Conservation (phyloP, 2,888 invertebrate genomes). For the Pristionchus exspectatus region DNA sequence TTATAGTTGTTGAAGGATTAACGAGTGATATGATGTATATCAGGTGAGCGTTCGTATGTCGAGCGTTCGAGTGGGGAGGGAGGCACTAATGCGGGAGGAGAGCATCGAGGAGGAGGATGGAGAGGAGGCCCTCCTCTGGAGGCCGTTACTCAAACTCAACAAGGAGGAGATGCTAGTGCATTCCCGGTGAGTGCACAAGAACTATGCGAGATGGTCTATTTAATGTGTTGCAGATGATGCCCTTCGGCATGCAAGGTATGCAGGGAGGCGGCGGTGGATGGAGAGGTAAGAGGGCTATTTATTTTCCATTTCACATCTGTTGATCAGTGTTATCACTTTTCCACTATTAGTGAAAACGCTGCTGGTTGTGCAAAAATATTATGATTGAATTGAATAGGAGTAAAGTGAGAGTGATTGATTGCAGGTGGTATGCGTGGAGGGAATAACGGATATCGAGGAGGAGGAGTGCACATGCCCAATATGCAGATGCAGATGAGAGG, state of each 20-base stretch:
- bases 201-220: neutral
- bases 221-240: slow-evolving; percentile 30
- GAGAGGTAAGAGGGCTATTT: neutral
- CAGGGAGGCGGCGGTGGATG: slow-evolving; percentile 2
- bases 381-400: neutral
- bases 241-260: slow-evolving; percentile 22
- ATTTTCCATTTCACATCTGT: no score
- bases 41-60: slow-evolving; percentile 8
- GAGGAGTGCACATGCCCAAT: neutral
- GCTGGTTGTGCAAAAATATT: no score
- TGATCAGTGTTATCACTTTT: no score
- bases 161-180: slow-evolving; percentile 41
- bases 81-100: neutral
- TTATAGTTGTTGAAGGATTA: neutral
- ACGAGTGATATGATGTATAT: neutral
- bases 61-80: slow-evolving; percentile 1
- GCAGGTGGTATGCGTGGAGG: slow-evolving; percentile 36
- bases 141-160: slow-evolving; percentile 15
- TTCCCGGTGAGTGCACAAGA: slow-evolving; percentile 41
- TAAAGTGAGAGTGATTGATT: neutral
- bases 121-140: neutral
- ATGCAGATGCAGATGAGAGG: slow-evolving; percentile 53
- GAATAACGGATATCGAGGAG: neutral
- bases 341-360: no score
- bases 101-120: slow-evolving; percentile 20